Percentiles rank a stretch among this genome's conserved stretches.
Conservation (phyloP, 2,797 vertebrate genomes). For the Crypturellus tataupa region DNA sequence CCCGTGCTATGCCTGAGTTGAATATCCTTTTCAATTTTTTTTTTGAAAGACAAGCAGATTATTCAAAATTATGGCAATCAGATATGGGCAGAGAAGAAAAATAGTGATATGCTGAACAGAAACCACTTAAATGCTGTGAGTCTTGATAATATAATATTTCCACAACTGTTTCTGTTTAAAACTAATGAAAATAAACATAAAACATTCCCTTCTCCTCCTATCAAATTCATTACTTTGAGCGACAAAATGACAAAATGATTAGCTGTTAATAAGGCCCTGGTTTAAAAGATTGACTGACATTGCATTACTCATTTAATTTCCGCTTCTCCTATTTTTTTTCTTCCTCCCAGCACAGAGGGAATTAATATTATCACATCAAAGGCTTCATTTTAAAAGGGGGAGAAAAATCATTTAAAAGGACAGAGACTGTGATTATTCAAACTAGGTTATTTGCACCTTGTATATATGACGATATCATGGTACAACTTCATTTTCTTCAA, state of each 20-base stretch:
- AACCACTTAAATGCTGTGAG: conserved; percentile 77
- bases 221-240: conserved; percentile 87
- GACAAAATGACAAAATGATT: conserved; percentile 94
- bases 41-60: conserved; percentile 71
- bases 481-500: conserved; percentile 97
- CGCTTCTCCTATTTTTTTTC: conserved; percentile 84
- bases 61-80: conserved; percentile 80
- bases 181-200: conserved; percentile 85
- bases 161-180: conserved; percentile 86
- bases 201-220: conserved; percentile 81
- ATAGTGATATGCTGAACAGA: conserved; percentile 71
- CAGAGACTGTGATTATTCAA: conserved; percentile 95
- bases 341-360: conserved; percentile 87
- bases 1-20: conserved; percentile 28
- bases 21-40: conserved; percentile 67
- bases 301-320: conserved; percentile 96
- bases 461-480: conserved; percentile 90
- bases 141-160: conserved; percentile 80
- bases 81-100: conserved; percentile 74
- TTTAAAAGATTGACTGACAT: conserved; percentile 94
- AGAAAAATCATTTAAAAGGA: conserved; percentile 97
- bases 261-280: conserved; percentile 94
- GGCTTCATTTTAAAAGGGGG: conserved; percentile 90
- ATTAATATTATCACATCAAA: conserved; percentile 99
- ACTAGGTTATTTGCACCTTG: conserved; percentile 94